Evolutionary conservation across 2,113 vertebrate species (phyloP).

Genomic region (Trogon surrucura): DNA sequence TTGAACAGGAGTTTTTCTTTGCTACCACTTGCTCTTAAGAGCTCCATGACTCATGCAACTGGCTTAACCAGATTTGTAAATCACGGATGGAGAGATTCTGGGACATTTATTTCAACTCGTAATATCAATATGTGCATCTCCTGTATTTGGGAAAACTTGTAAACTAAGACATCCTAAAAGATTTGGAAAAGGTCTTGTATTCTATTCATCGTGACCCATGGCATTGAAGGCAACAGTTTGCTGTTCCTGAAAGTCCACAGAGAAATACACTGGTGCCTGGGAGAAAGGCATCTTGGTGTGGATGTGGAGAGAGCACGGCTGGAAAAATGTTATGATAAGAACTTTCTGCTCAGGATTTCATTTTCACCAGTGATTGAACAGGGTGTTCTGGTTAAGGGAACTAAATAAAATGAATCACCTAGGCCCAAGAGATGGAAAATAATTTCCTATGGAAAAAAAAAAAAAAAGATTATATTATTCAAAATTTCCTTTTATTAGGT

Average conservation of each 20-base stretch:
- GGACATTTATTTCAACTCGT: neutral
- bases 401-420: neutral
- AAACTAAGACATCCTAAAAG: neutral
- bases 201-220: no score
- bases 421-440: neutral
- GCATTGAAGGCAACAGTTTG: neutral
- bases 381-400: neutral
- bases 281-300: neutral
- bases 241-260: neutral
- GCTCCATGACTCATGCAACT: neutral
- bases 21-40: conserved; percentile 34
- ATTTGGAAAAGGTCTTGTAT: neutral
- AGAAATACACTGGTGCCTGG: neutral
- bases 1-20: conserved; percentile 32
- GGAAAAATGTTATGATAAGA: neutral
- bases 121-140: neutral
- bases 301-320: neutral
- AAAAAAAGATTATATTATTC: neutral
- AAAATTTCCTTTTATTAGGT: conserved; percentile 1
- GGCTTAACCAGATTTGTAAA: conserved; percentile 21
- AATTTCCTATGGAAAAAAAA: neutral
- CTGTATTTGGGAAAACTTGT: neutral
- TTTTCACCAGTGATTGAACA: neutral
- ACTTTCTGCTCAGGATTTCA: neutral
- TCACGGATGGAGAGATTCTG: neutral